A percentile compares a stretch with the other conserved stretches of the same genome.
Conservation (phyloP, 2,113 vertebrate genomes). For the Condylura cristata region DNA sequence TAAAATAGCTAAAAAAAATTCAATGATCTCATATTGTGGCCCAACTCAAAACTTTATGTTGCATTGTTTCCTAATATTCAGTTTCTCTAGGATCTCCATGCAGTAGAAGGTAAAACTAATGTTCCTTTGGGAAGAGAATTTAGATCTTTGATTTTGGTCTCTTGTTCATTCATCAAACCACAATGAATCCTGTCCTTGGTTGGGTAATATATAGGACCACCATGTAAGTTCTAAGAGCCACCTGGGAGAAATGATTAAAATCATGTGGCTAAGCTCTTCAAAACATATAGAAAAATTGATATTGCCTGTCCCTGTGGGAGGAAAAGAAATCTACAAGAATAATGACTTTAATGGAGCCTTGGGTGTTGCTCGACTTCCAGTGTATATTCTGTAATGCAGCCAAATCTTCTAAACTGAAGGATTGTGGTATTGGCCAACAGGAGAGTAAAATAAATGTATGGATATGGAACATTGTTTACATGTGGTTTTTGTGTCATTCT, state of each 20-base stretch:
- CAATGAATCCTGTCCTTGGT: constrained; percentile 64
- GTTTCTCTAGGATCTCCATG: constrained; percentile 22
- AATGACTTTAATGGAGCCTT: constrained; percentile 60
- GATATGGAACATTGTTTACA: constrained; percentile 3
- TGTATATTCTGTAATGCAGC: constrained; percentile 66
- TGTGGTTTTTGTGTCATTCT: constrained; percentile 33
- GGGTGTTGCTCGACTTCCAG: constrained; percentile 62
- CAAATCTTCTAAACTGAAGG: constrained; percentile 61
- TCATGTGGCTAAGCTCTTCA: constrained; percentile 75
- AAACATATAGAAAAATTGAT: constrained; percentile 76
- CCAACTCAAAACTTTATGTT: constrained; percentile 37
- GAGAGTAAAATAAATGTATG: constrained; percentile 41
- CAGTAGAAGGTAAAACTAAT: constrained; percentile 56
- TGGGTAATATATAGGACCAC: constrained; percentile 70
- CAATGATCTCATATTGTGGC: constrained; percentile 54
- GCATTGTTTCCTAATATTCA: constrained; percentile 50
- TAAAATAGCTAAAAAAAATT: constrained; percentile 61
- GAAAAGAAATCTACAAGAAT: constrained; percentile 75
- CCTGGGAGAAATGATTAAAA: constrained; percentile 79
- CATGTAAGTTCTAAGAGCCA: constrained; percentile 73
- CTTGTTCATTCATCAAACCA: constrained; percentile 63
- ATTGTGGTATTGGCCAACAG: constrained; percentile 5
- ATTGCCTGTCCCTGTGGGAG: constrained; percentile 64
- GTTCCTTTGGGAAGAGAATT: constrained; percentile 52
- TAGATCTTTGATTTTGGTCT: constrained; percentile 60